These are phyloP conservation scores for Pseudococcus longispinus DNA, from an alignment of 2,888 invertebrate genomes.

Conservation along the genomic window DNA sequence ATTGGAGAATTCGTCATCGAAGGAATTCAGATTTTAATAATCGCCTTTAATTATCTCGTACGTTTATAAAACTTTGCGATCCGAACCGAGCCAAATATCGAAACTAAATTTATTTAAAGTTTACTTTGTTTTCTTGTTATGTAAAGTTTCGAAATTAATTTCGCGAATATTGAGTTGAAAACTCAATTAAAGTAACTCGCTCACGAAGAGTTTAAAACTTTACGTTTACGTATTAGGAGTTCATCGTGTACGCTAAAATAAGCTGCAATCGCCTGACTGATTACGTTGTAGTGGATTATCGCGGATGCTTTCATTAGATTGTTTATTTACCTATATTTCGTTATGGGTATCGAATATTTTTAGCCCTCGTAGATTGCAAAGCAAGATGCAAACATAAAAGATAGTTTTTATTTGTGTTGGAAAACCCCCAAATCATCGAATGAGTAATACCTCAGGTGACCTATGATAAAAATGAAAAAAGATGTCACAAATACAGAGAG, in stretches of 20 bases:
- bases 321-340: neutral
- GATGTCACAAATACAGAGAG: constrained; percentile 9
- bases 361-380: too few relatives aligned
- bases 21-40: neutral
- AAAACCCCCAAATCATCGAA: too few relatives aligned
- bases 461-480: neutral
- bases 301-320: neutral
- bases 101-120: constrained; percentile 46
- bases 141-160: constrained; percentile 42
- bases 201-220: constrained; percentile 39
- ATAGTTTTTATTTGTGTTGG: too few relatives aligned
- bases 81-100: constrained; percentile 10
- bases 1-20: neutral
- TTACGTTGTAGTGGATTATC: constrained; percentile 1
- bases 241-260: neutral
- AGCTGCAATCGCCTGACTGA: constrained; percentile 36
- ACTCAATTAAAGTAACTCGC: constrained; percentile 41
- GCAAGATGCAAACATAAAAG: too few relatives aligned
- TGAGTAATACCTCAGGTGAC: neutral
- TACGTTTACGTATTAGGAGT: constrained; percentile 7
- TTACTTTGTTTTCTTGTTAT: constrained; percentile 38
- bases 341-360: too few relatives aligned
- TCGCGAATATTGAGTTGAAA: constrained; percentile 46
- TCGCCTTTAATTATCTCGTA: constrained; percentile 36
- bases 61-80: constrained; percentile 13